phyloP scores from a whole-genome alignment of 2,888 invertebrate genomes.

The Stenichneumon culpator region DNA sequence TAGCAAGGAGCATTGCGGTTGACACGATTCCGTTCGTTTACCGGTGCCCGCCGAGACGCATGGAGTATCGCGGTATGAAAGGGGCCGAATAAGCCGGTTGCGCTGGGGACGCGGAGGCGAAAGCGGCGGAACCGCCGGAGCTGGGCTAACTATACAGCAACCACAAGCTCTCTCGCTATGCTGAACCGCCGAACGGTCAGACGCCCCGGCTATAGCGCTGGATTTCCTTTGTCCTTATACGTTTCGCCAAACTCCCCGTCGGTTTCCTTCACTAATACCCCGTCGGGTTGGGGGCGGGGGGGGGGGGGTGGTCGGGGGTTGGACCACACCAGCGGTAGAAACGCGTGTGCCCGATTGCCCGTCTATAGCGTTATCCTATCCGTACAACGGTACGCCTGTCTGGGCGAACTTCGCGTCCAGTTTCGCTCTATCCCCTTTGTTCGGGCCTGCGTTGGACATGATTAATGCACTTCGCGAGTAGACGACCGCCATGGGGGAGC shows the following conservation, averaged over 20 bases:
- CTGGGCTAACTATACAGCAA: conserved; percentile 6
- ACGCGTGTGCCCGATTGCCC: conserved; percentile 51
- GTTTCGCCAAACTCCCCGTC: conserved; percentile 45
- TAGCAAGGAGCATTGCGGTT: conserved; percentile 62
- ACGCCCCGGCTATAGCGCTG: conserved; percentile 33
- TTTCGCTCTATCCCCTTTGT: conserved; percentile 60
- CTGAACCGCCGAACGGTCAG: conserved; percentile 49
- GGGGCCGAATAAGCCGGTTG: conserved; percentile 23
- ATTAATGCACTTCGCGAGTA: conserved; percentile 65
- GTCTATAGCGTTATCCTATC: conserved; percentile 32
- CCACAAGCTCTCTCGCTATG: conserved; percentile 16
- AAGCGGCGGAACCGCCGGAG: conserved; percentile 31
- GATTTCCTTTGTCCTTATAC: conserved; percentile 64
- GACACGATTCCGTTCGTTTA: conserved; percentile 66
- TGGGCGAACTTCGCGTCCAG: conserved; percentile 43
- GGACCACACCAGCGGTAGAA: conserved; percentile 40
- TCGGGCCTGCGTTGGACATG: conserved; percentile 60
- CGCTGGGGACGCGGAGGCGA: conserved; percentile 5
- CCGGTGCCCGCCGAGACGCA: background rate
- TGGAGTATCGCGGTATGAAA: conserved; percentile 22
- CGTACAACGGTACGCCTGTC: conserved; percentile 45
- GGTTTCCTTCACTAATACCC: conserved; percentile 47
- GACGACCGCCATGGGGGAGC: conserved; percentile 15
- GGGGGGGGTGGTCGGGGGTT: too few relatives aligned
- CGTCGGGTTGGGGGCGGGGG: background rate